Percentiles rank a stretch among this genome's conserved stretches.
Evolutionary conservation across 2,888 invertebrate genomes (phyloP).

Genomic region (Laspeyria flexula): DNA sequence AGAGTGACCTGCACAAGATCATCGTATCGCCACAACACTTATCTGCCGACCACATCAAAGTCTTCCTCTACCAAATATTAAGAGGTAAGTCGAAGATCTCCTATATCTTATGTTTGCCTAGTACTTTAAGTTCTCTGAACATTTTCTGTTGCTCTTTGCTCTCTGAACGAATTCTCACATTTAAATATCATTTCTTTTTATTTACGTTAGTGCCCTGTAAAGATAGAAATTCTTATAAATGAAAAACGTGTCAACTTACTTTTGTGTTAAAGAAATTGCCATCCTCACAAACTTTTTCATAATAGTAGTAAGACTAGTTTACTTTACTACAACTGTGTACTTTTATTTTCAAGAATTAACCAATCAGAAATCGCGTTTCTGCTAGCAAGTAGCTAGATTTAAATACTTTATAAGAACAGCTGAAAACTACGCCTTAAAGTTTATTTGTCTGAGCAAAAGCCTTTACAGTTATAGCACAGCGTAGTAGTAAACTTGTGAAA

Average conservation of each 20-base stretch:
- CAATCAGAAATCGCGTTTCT: neutral
- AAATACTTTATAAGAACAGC: neutral
- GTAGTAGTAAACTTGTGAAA: neutral
- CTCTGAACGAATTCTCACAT: too few species aligned
- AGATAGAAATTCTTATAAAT: too few species aligned
- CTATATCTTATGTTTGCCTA: neutral
- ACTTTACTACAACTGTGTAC: neutral
- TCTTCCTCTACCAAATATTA: conserved; percentile 99
- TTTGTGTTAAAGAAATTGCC: neutral
- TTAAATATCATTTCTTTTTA: too few species aligned
- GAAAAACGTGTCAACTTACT: neutral
- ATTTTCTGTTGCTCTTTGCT: too few species aligned
- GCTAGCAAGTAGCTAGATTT: neutral
- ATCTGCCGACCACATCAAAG: conserved; percentile 99
- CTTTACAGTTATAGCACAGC: neutral
- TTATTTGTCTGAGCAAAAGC: neutral
- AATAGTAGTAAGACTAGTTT: too few species aligned
- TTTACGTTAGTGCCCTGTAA: too few species aligned
- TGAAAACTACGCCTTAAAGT: neutral
- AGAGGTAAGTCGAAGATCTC: conserved; percentile 89
- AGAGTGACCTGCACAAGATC: conserved; percentile 99
- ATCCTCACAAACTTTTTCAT: too few species aligned
- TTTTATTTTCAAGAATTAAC: neutral
- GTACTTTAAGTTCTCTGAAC: neutral
- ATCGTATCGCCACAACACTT: conserved; percentile 99